Base-by-base conservation (phyloP, 2,797 vertebrate genomes). In the Aphelocoma californica region DNA sequence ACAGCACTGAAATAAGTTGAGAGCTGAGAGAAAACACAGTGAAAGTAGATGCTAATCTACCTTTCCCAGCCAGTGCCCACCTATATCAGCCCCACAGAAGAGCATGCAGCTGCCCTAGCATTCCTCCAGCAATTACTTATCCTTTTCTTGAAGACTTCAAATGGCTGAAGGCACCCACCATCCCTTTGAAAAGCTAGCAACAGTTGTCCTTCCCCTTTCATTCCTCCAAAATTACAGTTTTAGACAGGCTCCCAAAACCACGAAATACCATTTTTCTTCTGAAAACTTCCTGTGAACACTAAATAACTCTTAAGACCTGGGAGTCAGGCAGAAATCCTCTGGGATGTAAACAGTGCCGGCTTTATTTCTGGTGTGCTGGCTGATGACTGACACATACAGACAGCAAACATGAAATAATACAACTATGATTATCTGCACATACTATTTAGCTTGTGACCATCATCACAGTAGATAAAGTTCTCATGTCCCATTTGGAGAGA, bases 361-460 rank as follows among this genome's bases (percentile, higher is more conserved):
- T 92, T 85, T 51, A 72, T 75, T 90, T 95, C 58, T 81, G 38
- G n/a, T 81, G 65, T 31, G 42, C 57, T 84, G 20, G 32, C 45
- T 79, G 67, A 66, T 23, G 84, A 36, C 60, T 81, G 69, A 91
- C 34, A 85, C 10, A 17, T 40, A 67, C 34, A 77, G 75, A 61
- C 61, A 90, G 54, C 32, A 90, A 81, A 91, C 11, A 67, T 13
- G 26, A 73, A 88, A 77, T 42, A 77, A 78, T 15, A 70, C 42
- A 90, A 44, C 71, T 53, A 15, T 10, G 17, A 86, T 93, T 73
- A 86, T 65, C 69, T 36, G 45, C 50, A 71, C 58, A 42, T 48
- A 58, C 25, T 54, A 24, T 78, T 86, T 71, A 83, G 82, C 48
- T 97, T 92, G 84, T 84, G 64, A 84, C 64, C 80, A 81, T 82